Percentiles rank a stretch among this genome's conserved stretches.
Conservation (phyloP, 2,888 invertebrate species). For the Drepana falcataria region DNA sequence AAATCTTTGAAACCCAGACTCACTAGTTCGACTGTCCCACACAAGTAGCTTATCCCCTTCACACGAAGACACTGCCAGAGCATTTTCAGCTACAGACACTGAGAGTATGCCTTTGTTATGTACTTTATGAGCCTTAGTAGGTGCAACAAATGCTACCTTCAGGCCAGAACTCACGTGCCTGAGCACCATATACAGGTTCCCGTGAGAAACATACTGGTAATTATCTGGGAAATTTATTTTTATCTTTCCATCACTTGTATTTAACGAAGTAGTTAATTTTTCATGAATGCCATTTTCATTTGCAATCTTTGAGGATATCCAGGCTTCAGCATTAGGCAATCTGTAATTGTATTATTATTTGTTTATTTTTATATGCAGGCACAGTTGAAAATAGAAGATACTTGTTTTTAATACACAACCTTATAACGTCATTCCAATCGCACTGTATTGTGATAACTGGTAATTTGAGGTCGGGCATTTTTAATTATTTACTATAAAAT, state of each 20-base stretch:
- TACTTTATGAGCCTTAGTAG: slow-evolving; percentile 66
- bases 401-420: slow-evolving; percentile 34
- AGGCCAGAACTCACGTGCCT: slow-evolving; percentile 60
- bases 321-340: slow-evolving; percentile 62
- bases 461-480: slow-evolving; percentile 34
- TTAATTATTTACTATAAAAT: background rate
- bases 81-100: slow-evolving; percentile 79
- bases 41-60: slow-evolving; percentile 78
- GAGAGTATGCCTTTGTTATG: slow-evolving; percentile 74
- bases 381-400: background rate
- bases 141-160: slow-evolving; percentile 72
- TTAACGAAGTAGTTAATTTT: slow-evolving; percentile 49
- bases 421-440: slow-evolving; percentile 75
- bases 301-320: slow-evolving; percentile 71
- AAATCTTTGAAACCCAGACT: slow-evolving; percentile 11
- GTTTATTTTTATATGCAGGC: background rate
- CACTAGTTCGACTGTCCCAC: slow-evolving; percentile 82
- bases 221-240: slow-evolving; percentile 57
- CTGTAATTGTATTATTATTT: slow-evolving; percentile 34
- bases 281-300: slow-evolving; percentile 61
- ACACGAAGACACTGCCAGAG: slow-evolving; percentile 81
- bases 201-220: slow-evolving; percentile 61
- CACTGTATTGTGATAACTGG: slow-evolving; percentile 72
- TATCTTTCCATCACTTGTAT: slow-evolving; percentile 53
- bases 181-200: slow-evolving; percentile 58